Evolutionary conservation across 2,113 vertebrate genomes (phyloP).

Genomic region (Merops nubicus): DNA sequence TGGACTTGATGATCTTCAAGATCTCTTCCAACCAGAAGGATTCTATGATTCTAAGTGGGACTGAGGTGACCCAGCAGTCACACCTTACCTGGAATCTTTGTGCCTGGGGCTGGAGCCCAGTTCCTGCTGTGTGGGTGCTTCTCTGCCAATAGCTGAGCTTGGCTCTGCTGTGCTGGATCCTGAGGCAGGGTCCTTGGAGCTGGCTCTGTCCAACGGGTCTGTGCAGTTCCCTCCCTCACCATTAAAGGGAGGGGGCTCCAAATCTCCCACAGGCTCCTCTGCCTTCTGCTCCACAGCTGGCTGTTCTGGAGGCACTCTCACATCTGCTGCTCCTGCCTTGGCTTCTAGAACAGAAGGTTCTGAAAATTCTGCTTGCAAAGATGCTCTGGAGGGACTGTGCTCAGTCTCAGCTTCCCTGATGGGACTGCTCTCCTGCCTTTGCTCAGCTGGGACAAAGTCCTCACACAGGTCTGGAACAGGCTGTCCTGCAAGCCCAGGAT

Average conservation of each 20-base stretch:
- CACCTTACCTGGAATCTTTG: slow-evolving; percentile 58
- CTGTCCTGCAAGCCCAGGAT: neutral
- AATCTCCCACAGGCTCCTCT: neutral
- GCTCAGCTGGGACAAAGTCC: neutral
- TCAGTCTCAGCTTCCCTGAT: neutral
- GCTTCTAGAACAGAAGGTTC: neutral
- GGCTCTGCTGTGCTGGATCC: neutral
- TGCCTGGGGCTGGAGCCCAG: neutral
- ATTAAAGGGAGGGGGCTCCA: slow-evolving; percentile 41
- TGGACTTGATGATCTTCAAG: neutral
- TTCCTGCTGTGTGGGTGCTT: neutral
- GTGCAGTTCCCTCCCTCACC: neutral
- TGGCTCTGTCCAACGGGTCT: neutral
- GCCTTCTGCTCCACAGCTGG: neutral
- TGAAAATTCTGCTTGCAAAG: neutral
- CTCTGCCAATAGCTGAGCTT: neutral
- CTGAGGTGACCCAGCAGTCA: neutral
- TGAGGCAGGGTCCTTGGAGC: neutral
- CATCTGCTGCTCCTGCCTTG: neutral
- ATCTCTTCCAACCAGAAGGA: neutral
- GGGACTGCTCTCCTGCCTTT: neutral
- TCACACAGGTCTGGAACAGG: neutral
- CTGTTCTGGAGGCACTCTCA: neutral
- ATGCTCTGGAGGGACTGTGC: neutral
- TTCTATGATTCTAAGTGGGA: neutral